phyloP scores from a whole-genome alignment of 2,113 vertebrate species.

The Tinamus guttatus region DNA sequence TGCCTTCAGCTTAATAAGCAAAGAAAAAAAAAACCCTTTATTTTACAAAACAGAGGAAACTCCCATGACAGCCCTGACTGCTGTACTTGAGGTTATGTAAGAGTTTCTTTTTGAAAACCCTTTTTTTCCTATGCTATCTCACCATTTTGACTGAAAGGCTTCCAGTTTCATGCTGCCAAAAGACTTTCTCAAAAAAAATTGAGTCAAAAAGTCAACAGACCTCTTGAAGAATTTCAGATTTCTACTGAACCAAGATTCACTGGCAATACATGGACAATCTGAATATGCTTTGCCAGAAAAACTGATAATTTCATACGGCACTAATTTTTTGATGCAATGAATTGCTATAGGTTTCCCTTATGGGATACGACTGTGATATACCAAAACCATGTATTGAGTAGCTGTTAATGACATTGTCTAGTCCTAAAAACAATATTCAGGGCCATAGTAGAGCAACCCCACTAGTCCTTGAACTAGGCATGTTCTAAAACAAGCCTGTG shows the following conservation, averaged over 20 bases:
- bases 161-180: neutral
- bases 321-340: neutral
- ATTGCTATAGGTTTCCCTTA: neutral
- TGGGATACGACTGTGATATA: neutral
- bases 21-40: neutral
- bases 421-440: neutral
- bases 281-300: neutral
- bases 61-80: neutral
- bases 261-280: neutral
- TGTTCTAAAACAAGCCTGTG: neutral
- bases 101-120: neutral
- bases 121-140: neutral
- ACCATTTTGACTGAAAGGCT: neutral
- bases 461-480: neutral
- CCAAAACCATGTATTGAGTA: neutral
- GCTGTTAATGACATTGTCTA: fast-evolving
- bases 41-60: neutral
- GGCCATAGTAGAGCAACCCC: neutral
- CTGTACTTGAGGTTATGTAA: fast-evolving
- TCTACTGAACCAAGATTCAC: neutral
- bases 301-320: neutral
- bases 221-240: neutral
- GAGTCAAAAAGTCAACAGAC: neutral
- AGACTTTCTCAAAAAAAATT: neutral
- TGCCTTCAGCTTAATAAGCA: neutral